Base-by-base conservation (phyloP, 1,140 invertebrate genomes). In the Drosophila asahinai region DNA sequence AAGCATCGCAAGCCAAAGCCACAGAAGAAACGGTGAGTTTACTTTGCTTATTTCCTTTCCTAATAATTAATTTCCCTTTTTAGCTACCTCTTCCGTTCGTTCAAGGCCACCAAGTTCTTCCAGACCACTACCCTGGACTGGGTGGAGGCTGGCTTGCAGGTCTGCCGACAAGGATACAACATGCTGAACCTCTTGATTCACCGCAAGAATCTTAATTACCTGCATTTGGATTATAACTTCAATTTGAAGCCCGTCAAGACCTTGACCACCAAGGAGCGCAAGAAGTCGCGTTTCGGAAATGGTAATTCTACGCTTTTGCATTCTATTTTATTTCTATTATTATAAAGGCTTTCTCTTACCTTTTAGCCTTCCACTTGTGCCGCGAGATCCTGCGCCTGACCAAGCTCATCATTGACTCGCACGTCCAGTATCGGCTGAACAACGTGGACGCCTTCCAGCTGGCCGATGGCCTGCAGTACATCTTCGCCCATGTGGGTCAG, bases 231-330 rank as follows among this genome's bases (percentile, higher is more conserved):
- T 94, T 99, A 99, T 93, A 99, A 99, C 94, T 99, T 99, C 92
- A 99, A 99, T 93, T 95, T 99, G 92, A 99, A 99, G 93, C 99
- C 99, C 0, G 99, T 99, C 0, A 99, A 99, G 93, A 99, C 99
- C 0, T 94, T 99, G 38, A 99, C 99, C 0, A 99, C 99, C 0
- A 99, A 99, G 92, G 99, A 99, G 92, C 96, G 99, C 93, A 99
- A 99, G 94, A 99, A 99, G 92, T 99, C 99, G 11, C 95, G 99
- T 63, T 99, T 99, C 93, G 99, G 99, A 94, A 99, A 99, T 95
- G 98, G 96, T 97, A 92, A 93, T 86, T 22, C 3, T 8, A 0
- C 22, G 11, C 6, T 42, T 2, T 0, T 19, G 4, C 11, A 14
- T 12, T 5, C 0, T 11, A 1, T 7, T 40, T n/a, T 14, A 33